phyloP scores from a whole-genome alignment of 2,113 vertebrate species.

The Pterocles gutturalis region DNA sequence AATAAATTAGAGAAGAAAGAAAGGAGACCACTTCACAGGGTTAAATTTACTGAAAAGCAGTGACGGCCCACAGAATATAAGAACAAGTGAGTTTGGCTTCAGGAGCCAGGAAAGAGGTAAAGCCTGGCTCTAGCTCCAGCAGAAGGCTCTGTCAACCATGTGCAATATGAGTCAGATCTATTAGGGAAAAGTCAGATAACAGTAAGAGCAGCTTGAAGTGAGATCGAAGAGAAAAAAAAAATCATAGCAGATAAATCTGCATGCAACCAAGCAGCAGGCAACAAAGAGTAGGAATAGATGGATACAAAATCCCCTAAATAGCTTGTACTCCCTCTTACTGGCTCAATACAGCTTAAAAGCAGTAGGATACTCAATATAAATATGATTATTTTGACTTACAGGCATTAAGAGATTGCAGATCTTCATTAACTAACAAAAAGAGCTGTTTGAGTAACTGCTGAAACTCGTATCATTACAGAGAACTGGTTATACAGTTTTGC shows the following conservation, averaged over 20 bases:
- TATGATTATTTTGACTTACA: not conserved
- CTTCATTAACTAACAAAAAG: not conserved
- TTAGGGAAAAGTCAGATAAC: not conserved
- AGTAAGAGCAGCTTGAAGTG: not conserved
- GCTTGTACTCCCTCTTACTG: not conserved
- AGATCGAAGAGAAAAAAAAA: not conserved
- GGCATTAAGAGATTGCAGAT: not conserved
- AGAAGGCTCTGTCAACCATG: not conserved
- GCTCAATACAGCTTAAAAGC: not conserved
- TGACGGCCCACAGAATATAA: not conserved
- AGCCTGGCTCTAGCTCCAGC: not conserved
- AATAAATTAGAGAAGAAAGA: not conserved
- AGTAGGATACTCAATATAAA: not conserved
- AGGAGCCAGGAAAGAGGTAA: not conserved
- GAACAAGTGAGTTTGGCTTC: not conserved
- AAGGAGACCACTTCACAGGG: not conserved
- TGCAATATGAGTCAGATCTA: not conserved
- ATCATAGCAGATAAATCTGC: not conserved
- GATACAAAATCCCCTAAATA: not conserved
- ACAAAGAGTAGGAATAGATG: not conserved
- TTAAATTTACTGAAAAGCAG: not conserved
- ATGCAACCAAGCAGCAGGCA: not conserved
- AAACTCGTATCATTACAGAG: not conserved
- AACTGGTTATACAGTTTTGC: not conserved
- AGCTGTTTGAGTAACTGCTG: not conserved